Conservation (phyloP, 2,888 invertebrate genomes). For the Stenurella melanura region DNA sequence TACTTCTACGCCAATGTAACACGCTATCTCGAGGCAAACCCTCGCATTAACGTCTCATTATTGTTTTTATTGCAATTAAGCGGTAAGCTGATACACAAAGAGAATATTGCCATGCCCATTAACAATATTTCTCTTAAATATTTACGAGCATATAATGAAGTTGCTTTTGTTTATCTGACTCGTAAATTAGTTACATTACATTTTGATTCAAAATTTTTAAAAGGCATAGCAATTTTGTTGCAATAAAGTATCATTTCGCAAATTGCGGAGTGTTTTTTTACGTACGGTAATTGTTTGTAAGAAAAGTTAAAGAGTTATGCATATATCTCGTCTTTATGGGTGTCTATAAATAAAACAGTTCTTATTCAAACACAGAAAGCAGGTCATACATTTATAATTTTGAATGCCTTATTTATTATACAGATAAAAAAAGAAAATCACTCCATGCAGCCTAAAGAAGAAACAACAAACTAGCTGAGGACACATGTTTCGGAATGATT, state of each 20-base stretch:
- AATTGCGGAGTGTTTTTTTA: slow-evolving; percentile 13
- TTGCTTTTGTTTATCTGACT: slow-evolving; percentile 61
- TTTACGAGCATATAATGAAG: slow-evolving; percentile 64
- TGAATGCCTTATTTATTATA: no score
- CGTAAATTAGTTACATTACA: slow-evolving; percentile 54
- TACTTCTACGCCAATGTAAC: slow-evolving; percentile 20
- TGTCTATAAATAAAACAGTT: no score
- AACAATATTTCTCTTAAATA: slow-evolving; percentile 63
- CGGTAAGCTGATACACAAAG: slow-evolving; percentile 68
- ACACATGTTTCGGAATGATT: no score
- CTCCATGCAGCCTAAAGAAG: no score
- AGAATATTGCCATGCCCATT: slow-evolving; percentile 63
- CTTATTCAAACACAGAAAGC: no score
- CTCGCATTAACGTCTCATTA: slow-evolving; percentile 60
- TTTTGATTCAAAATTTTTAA: slow-evolving; percentile 43
- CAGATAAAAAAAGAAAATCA: no score
- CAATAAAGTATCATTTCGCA: slow-evolving; percentile 29
- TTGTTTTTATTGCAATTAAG: slow-evolving; percentile 68
- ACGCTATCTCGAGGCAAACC: slow-evolving; percentile 30
- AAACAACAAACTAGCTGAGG: no score
- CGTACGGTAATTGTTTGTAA: background rate
- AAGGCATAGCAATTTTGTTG: slow-evolving; percentile 49
- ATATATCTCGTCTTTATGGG: no score
- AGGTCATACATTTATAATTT: no score
- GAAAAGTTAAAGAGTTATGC: background rate